phyloP scores from a whole-genome alignment of 2,113 vertebrate genomes.

The Strigops habroptila region DNA sequence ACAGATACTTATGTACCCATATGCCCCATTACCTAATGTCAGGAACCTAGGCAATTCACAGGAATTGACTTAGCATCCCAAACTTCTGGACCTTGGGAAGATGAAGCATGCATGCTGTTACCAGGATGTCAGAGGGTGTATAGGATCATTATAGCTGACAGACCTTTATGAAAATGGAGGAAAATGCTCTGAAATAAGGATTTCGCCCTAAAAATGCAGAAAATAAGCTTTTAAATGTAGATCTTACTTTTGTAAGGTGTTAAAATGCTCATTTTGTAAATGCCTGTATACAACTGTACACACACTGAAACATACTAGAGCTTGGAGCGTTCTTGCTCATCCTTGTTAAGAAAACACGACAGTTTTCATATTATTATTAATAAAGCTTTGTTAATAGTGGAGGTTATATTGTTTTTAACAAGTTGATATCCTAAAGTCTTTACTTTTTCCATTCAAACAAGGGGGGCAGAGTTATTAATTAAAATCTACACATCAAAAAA shows the following conservation, averaged over 20 bases:
- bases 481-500: not conserved
- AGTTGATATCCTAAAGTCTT: not conserved
- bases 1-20: not conserved
- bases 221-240: not conserved
- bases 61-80: not conserved
- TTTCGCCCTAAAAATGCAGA: not conserved
- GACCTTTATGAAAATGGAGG: not conserved
- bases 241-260: not conserved
- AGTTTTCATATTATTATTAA: not conserved
- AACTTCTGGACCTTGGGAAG: not conserved
- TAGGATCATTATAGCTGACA: not conserved
- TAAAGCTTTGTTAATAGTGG: not conserved
- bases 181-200: not conserved
- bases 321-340: not conserved
- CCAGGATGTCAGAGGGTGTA: not conserved
- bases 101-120: not conserved
- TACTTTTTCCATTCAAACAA: not conserved
- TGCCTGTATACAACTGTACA: not conserved
- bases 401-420: not conserved
- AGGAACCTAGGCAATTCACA: not conserved
- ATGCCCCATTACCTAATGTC: rapidly evolving
- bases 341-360: not conserved
- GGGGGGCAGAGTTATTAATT: not conserved
- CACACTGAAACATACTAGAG: not conserved
- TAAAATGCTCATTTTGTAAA: not conserved